Percentiles rank a stretch among this genome's conserved stretches.
Conservation (phyloP, 2,113 vertebrate species). For the Cacatua alba region DNA sequence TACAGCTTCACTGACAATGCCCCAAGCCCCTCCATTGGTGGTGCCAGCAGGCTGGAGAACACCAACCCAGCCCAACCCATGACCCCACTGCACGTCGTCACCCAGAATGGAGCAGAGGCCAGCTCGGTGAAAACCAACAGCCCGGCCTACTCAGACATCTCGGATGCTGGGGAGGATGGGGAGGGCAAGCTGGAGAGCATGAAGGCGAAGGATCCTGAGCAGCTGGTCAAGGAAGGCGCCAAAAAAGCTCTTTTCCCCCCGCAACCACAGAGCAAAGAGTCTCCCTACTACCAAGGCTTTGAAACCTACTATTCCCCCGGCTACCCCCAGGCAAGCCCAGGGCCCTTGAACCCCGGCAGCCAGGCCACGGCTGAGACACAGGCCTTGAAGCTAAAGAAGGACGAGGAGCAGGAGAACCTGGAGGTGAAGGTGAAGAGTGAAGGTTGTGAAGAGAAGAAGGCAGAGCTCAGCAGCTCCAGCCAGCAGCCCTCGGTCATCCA, state of each 20-base stretch:
- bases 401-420: constrained; percentile 84
- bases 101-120: constrained; percentile 94
- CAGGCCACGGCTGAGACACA: constrained; percentile 77
- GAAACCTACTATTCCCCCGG: constrained; percentile 94
- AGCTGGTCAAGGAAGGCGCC: constrained; percentile 88
- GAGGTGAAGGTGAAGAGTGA: constrained; percentile 91
- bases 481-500: constrained; percentile 97
- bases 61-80: constrained; percentile 84
- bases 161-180: constrained; percentile 94
- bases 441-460: constrained; percentile 88
- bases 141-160: constrained; percentile 97
- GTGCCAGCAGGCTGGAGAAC: constrained; percentile 89
- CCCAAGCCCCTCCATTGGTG: constrained; percentile 93
- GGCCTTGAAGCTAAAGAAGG: constrained; percentile 89
- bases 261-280: constrained; percentile 89
- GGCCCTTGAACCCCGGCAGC: constrained; percentile 80
- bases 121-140: constrained; percentile 96
- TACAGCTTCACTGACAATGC: constrained; percentile 98
- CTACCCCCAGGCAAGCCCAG: constrained; percentile 89
- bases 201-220: constrained; percentile 89
- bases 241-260: constrained; percentile 94
- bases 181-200: constrained; percentile 89
- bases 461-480: constrained; percentile 77
- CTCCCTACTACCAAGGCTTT: constrained; percentile 90
- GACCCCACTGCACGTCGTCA: constrained; percentile 87